Evolutionary conservation across 2,113 vertebrate species (phyloP).

Genomic region (Gallinago undulata): DNA sequence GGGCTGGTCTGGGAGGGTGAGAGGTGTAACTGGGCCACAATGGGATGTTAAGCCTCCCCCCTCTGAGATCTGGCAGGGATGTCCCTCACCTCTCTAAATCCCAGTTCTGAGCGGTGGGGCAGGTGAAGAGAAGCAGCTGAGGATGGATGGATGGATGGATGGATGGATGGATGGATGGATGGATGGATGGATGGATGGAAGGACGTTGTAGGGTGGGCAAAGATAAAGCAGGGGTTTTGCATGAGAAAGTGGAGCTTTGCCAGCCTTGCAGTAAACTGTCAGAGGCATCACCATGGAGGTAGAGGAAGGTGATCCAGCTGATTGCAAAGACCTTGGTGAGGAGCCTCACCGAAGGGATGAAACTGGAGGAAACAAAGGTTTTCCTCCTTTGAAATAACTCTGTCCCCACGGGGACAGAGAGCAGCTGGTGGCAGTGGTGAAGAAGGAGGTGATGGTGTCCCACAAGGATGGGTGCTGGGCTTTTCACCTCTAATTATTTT

Average conservation of each 20-base stretch:
- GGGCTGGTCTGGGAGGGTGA: neutral
- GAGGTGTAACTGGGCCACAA: neutral
- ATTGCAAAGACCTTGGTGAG: neutral
- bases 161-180: no score
- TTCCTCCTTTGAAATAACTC: neutral
- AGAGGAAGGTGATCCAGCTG: neutral
- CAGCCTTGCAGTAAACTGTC: neutral
- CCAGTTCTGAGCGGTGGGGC: fast-evolving
- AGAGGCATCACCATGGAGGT: neutral
- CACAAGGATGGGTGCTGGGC: neutral
- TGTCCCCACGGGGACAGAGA: neutral
- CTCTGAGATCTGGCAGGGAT: neutral
- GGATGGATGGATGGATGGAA: neutral
- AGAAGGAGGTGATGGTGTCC: neutral
- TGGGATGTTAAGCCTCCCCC: neutral
- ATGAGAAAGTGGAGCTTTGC: neutral
- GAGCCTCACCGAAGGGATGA: neutral
- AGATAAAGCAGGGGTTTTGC: neutral
- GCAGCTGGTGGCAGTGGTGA: neutral
- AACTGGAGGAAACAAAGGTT: neutral
- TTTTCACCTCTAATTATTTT: neutral
- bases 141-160: neutral
- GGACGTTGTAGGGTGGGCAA: neutral
- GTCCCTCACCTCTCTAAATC: neutral
- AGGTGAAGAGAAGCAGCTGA: neutral